phyloP scores from a whole-genome alignment of 2,888 invertebrate species.

The Rotaria socialis region DNA sequence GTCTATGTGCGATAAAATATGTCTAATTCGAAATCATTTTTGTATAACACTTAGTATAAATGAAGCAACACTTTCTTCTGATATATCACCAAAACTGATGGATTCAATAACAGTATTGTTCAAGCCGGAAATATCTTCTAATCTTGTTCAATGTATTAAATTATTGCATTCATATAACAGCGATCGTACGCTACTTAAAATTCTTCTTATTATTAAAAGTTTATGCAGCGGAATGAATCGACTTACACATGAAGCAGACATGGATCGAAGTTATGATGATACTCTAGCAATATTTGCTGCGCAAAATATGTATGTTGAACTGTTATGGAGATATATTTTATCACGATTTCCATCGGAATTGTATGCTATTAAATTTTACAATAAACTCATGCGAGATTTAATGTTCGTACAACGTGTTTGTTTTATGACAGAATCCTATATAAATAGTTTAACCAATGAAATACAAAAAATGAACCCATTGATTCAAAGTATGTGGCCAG shows the following conservation, averaged over 20 bases:
- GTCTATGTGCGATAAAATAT: neutral
- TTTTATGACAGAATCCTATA: neutral
- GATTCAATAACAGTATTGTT: neutral
- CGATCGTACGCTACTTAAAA: neutral
- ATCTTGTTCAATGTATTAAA: neutral
- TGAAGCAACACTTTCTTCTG: neutral
- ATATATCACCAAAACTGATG: neutral
- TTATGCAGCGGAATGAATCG: neutral
- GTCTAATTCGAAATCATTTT: neutral
- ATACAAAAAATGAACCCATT: neutral
- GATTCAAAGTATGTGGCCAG: constrained; percentile 5
- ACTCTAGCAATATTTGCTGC: neutral
- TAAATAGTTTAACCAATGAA: neutral
- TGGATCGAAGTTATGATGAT: neutral
- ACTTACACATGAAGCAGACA: neutral
- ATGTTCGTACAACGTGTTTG: neutral
- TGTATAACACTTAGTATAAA: neutral
- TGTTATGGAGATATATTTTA: neutral
- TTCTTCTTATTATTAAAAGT: neutral
- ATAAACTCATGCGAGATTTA: neutral
- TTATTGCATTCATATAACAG: neutral
- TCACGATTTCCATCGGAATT: neutral
- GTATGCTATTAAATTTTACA: neutral
- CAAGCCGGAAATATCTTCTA: neutral
- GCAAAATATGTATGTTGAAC: neutral